Percentiles rank a stretch among this genome's conserved stretches.
Evolutionary conservation across 2,113 vertebrate species (phyloP).

Genomic region (Hoplias malabaricus): DNA sequence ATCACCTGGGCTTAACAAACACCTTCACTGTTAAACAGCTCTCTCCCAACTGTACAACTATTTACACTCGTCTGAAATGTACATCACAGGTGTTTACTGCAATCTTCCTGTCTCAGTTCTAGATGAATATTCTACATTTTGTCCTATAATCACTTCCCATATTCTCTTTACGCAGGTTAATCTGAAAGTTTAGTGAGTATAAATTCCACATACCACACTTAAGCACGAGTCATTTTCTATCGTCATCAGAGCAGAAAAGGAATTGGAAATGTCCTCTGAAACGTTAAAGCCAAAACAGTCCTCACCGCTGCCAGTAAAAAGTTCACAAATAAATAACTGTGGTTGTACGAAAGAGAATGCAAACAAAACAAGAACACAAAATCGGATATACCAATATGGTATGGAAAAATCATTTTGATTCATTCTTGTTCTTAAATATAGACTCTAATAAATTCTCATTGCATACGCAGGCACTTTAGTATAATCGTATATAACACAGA

Average conservation of each 20-base stretch:
- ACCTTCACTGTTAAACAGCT: background rate
- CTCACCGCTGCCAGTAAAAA: conserved; percentile 73
- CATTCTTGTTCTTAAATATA: conserved; percentile 78
- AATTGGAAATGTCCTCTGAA: conserved; percentile 61
- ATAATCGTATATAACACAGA: conserved; percentile 61
- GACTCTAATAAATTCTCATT: conserved; percentile 72
- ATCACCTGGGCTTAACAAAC: background rate
- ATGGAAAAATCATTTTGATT: conserved; percentile 77
- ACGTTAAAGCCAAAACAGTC: conserved; percentile 73
- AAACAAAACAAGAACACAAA: conserved; percentile 76
- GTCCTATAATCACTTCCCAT: background rate
- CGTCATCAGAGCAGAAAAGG: conserved; percentile 62
- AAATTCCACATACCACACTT: background rate
- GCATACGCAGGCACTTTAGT: conserved; percentile 79
- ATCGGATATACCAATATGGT: conserved; percentile 83
- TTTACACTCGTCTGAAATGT: conserved; percentile 5
- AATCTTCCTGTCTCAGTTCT: background rate
- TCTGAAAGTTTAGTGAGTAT: background rate
- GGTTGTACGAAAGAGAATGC: conserved; percentile 59
- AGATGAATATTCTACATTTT: too few species aligned
- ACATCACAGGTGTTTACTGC: background rate
- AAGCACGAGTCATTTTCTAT: conserved; percentile 37
- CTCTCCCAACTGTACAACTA: background rate
- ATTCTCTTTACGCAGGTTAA: background rate
- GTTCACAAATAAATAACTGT: conserved; percentile 75